Percentiles rank a stretch among this genome's conserved stretches.
Evolutionary conservation across 2,888 invertebrate genomes (phyloP).

Genomic region (Papilio elwesi): DNA sequence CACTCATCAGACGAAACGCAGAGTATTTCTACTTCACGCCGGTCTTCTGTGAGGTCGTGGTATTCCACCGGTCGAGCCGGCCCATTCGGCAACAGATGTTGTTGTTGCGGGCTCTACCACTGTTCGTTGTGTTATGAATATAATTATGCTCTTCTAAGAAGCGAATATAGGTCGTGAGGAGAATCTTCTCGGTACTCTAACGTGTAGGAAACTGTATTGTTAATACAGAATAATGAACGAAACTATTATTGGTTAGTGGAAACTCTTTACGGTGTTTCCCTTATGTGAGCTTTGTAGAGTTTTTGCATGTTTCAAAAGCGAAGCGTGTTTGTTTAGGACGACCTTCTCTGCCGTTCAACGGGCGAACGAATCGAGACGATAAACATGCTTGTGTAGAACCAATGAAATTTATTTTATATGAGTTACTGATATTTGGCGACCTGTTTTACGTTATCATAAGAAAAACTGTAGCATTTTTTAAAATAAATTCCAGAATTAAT

Average conservation of each 20-base stretch:
- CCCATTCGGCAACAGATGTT: no score
- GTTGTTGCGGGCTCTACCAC: no score
- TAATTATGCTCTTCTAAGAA: no score
- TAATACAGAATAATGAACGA: background rate
- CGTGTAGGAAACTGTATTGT: background rate
- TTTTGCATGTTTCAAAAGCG: constrained; percentile 31
- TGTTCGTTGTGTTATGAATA: no score
- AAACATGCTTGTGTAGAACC: constrained; percentile 35
- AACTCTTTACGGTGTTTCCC: constrained; percentile 1
- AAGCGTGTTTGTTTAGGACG: constrained; percentile 35
- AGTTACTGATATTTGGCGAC: constrained; percentile 11
- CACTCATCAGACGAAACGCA: no score
- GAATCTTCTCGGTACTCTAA: no score
- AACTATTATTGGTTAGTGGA: constrained; percentile 4
- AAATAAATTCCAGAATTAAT: background rate
- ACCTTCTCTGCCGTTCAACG: constrained; percentile 18
- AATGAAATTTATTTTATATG: constrained; percentile 22
- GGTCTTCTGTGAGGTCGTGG: no score
- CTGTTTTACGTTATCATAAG: background rate
- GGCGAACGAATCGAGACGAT: constrained; percentile 30
- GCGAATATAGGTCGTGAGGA: no score
- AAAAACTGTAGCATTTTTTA: constrained; percentile 2
- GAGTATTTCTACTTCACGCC: no score
- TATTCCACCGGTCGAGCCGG: no score
- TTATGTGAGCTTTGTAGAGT: background rate